These are phyloP conservation scores for Hemithea aestivaria DNA, from an alignment of 2,888 invertebrate species.

Conservation along the genomic window DNA sequence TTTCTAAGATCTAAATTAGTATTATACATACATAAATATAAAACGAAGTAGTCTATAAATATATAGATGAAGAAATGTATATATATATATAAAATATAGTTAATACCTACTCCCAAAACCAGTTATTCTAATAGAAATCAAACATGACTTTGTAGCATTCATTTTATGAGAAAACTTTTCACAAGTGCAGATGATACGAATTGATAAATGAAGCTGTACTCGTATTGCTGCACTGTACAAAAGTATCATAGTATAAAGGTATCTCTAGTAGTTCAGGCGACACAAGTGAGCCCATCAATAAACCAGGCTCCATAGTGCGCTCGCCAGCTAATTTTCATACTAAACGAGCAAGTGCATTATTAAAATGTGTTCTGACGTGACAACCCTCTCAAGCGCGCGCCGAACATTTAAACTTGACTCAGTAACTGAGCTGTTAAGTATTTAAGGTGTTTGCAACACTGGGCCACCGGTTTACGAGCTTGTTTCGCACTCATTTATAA, in stretches of 20 bases:
- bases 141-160: no score
- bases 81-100: no score
- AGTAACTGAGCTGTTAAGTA: conserved; percentile 55
- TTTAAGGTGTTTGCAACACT: conserved; percentile 55
- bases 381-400: conserved; percentile 57
- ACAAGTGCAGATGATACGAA: no score
- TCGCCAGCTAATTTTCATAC: conserved; percentile 75
- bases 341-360: conserved; percentile 75
- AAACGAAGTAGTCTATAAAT: no score
- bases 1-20: no score
- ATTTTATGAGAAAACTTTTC: no score
- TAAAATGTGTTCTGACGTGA: conserved; percentile 69
- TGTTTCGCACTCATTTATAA: conserved; percentile 30
- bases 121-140: no score
- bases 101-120: no score
- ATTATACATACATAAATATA: no score
- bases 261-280: conserved; percentile 19
- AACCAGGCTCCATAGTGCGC: conserved; percentile 46
- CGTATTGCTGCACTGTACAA: not conserved
- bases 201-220: no score
- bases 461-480: conserved; percentile 42
- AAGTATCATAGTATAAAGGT: conserved; percentile 3
- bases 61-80: no score
- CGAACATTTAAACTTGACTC: conserved; percentile 61
- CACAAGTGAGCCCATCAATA: conserved; percentile 51